Evolutionary conservation across 1,140 invertebrate species (phyloP).

Genomic region (Tetramorium simillimum): DNA sequence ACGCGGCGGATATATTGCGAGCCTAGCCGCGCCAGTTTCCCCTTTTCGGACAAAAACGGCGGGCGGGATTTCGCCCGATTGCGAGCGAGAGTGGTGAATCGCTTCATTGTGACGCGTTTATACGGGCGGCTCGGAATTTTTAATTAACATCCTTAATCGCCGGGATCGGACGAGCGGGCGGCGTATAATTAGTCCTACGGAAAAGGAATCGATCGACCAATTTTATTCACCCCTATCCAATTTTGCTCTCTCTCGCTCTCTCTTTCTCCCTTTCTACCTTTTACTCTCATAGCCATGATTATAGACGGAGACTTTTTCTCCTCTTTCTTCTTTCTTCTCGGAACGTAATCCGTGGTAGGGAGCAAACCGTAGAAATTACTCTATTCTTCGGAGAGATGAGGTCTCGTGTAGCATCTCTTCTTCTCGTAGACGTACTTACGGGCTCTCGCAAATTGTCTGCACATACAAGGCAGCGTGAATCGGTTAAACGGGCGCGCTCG

Average conservation of each 20-base stretch:
- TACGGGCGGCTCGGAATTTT: neutral
- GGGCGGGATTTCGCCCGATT: neutral
- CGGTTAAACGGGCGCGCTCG: neutral
- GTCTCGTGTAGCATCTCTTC: slow-evolving; percentile 20
- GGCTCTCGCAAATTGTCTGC: slow-evolving; percentile 46
- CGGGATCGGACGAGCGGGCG: neutral
- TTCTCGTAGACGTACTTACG: slow-evolving; percentile 12
- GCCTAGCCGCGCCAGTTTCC: neutral
- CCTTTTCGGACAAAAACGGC: neutral
- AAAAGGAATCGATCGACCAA: neutral
- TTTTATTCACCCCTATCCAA: neutral
- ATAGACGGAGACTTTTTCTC: slow-evolving; percentile 1
- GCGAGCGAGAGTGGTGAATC: neutral
- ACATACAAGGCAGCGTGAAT: slow-evolving; percentile 13
- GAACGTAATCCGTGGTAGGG: neutral
- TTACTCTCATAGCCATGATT: slow-evolving; percentile 25
- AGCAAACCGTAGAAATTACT: slow-evolving; percentile 22
- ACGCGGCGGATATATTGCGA: neutral
- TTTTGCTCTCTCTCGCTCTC: neutral
- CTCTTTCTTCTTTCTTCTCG: neutral
- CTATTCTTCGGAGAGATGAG: slow-evolving; percentile 39
- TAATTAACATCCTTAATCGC: slow-evolving; percentile 11
- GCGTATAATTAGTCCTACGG: neutral
- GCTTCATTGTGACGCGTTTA: neutral
- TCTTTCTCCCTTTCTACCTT: neutral